phyloP scores from a whole-genome alignment of 1,140 invertebrate genomes.

The Tetraneura akinire region DNA sequence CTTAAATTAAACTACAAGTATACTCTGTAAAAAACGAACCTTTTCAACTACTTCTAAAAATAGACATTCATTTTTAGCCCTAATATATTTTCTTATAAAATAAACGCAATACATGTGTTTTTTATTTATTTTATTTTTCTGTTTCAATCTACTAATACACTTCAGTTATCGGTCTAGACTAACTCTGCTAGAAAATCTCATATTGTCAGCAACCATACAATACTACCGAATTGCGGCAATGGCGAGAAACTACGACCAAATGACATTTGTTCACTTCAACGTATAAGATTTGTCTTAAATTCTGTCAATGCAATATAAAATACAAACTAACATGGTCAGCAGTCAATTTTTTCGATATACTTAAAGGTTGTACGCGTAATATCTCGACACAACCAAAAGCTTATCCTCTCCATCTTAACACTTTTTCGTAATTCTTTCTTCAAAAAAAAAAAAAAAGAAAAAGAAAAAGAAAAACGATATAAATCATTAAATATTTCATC shows the following conservation, averaged over 20 bases:
- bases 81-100: no score
- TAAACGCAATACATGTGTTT: no score
- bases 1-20: not conserved
- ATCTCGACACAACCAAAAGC: not conserved
- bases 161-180: not conserved
- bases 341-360: not conserved
- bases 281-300: not conserved
- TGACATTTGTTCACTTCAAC: constrained; percentile 16
- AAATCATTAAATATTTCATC: not conserved
- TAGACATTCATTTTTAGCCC: no score
- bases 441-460: not conserved
- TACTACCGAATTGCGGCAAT: not conserved
- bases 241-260: not conserved
- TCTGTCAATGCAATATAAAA: constrained; percentile 21
- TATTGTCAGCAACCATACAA: not conserved
- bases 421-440: not conserved
- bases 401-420: no score
- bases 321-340: not conserved
- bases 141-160: not conserved
- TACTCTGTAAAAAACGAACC: no score
- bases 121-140: no score
- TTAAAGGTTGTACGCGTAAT: not conserved
- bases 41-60: no score
- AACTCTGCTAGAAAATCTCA: not conserved
- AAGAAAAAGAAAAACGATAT: not conserved